Evolutionary conservation across 2,113 vertebrate genomes (phyloP).

Genomic region (Prochilodus magdalenae): DNA sequence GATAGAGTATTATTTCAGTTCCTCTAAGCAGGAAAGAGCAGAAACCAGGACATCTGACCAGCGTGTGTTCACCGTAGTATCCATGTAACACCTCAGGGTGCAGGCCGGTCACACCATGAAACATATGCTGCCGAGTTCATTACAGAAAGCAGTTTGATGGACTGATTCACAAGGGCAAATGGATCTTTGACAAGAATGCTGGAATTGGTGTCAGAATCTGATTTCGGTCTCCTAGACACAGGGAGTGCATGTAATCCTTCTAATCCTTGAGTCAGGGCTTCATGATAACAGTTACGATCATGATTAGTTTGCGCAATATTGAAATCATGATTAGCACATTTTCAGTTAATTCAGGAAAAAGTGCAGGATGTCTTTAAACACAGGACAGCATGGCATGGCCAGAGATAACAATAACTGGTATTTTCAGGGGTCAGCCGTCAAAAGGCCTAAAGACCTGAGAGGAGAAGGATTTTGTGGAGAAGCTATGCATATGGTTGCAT

Average conservation of each 20-base stretch:
- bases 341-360: too few relatives aligned
- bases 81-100: not conserved
- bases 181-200: not conserved
- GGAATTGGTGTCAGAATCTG: not conserved
- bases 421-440: too few relatives aligned
- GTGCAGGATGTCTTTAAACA: too few relatives aligned
- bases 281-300: not conserved
- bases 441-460: too few relatives aligned
- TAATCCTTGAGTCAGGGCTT: not conserved
- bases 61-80: not conserved
- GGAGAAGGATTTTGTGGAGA: too few relatives aligned
- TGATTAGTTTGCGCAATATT: not conserved
- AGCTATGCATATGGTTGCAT: too few relatives aligned
- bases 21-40: too few relatives aligned
- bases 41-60: not conserved
- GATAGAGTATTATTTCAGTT: not conserved
- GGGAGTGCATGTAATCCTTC: not conserved
- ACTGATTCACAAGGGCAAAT: not conserved
- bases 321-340: not conserved
- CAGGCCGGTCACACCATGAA: not conserved
- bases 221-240: not conserved
- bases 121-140: not conserved
- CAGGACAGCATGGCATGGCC: too few relatives aligned
- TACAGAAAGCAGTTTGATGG: not conserved
- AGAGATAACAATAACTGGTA: too few relatives aligned